Conservation (phyloP, 2,113 vertebrate genomes). For the Scartelaos histophorus region DNA sequence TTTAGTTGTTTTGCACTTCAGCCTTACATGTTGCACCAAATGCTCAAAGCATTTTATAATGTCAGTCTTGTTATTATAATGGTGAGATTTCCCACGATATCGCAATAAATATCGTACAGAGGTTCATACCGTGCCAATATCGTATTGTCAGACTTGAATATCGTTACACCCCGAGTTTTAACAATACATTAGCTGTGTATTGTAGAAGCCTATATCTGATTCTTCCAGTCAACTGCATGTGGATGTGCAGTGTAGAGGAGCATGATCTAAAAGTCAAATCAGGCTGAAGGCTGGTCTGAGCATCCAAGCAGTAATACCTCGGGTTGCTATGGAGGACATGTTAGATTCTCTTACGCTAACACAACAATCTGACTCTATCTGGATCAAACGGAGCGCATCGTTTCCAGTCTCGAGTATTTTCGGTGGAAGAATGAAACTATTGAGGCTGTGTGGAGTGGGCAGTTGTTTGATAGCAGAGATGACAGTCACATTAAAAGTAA, state of each 20-base stretch:
- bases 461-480: constrained; percentile 60
- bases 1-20: too few species aligned
- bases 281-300: constrained; percentile 25
- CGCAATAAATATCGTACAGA: too few species aligned
- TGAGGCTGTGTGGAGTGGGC: constrained; percentile 31
- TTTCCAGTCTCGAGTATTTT: constrained; percentile 21
- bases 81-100: too few species aligned
- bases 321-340: constrained; percentile 26
- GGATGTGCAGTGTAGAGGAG: not conserved
- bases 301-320: constrained; percentile 18
- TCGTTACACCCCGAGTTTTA: not conserved
- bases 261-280: constrained; percentile 28
- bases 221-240: constrained; percentile 10
- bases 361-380: constrained; percentile 5
- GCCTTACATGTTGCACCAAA: too few species aligned
- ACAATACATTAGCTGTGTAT: not conserved
- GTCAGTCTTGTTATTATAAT: too few species aligned
- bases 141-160: too few species aligned
- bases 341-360: constrained; percentile 16
- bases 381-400: constrained; percentile 1
- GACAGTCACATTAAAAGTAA: constrained; percentile 54
- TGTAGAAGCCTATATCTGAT: not conserved
- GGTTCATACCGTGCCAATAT: too few species aligned
- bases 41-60: too few species aligned
- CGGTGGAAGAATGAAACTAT: constrained; percentile 29